Base-by-base conservation (phyloP, 2,888 invertebrate genomes). In the Gisinianus flammeolus region DNA sequence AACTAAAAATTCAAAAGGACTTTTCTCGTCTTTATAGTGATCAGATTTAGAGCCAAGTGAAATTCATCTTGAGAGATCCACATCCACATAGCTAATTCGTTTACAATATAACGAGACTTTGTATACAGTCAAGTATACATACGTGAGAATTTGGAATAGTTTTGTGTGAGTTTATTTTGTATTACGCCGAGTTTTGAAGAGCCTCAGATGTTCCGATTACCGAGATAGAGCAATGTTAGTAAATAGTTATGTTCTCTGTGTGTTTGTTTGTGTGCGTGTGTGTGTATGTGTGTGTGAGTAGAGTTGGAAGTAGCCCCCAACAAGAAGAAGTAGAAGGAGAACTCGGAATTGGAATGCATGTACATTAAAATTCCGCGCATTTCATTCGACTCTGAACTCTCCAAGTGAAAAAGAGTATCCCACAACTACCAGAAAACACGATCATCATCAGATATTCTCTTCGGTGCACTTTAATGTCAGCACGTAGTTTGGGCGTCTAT, bases 281-380 rank as follows among this genome's bases (percentile, higher is more conserved):
- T 35, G n/a, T 44, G 10, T 44, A 64, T 31, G 64, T 44, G 44
- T 44, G 44, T 73, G 22, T 19, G 8, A 44, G 3, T 44, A 4
- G 44, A 44, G 44, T 44, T 44, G 44, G 44, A 19, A 44, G 44
- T 44, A 44, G 44, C 44, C 44, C 44, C 44, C 19, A 44, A 44
- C 12, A 44, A 4, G 44, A 19, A 44, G 44, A 44, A 44, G 30
- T 33, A 68, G 52, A 33, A n/a, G 30, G 62, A 58, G 35, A 66
- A 58, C 28, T 69, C 10, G 52, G 66, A 52, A 62, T 66, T 52
- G 82, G 82, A 80, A 82, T 82, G 78, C 74, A 30, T 74, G 71
- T 75, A 80, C 79, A 79, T 81, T 81, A 79, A 82, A 75, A 82
- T 82, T 82, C 82, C 81, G 77, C 62, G 69, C 77, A 82, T 81